phyloP scores from a whole-genome alignment of 1,140 invertebrate species.

The Heliconius hermathena region DNA sequence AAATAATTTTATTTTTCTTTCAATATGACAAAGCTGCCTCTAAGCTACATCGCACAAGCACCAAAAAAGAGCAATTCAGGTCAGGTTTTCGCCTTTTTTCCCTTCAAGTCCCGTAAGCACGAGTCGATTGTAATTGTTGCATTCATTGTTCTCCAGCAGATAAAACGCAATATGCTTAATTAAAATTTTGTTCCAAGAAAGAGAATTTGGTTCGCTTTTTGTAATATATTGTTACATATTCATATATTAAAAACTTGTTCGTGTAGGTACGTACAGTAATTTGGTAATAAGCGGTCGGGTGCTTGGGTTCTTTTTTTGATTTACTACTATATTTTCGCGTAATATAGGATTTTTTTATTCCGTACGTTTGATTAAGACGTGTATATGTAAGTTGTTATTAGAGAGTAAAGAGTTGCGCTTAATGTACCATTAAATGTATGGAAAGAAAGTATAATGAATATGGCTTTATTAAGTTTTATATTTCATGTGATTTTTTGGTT shows the following conservation, averaged over 20 bases:
- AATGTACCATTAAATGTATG: neutral
- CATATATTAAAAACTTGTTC: constrained; percentile 37
- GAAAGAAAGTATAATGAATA: neutral
- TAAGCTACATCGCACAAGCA: neutral
- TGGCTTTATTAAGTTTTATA: neutral
- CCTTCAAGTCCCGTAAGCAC: constrained; percentile 60
- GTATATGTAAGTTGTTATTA: neutral
- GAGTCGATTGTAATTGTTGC: constrained; percentile 68
- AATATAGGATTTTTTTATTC: neutral
- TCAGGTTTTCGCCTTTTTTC: constrained; percentile 57
- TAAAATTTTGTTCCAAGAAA: constrained; percentile 65
- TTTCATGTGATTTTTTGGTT: neutral
- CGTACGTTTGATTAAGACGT: neutral
- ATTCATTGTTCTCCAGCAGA: constrained; percentile 70
- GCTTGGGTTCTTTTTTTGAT: neutral
- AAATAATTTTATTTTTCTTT: neutral
- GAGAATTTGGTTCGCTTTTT: constrained; percentile 52
- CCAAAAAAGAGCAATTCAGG: constrained; percentile 55
- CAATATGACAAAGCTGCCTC: neutral
- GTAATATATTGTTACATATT: constrained; percentile 40
- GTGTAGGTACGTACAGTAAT: constrained; percentile 21
- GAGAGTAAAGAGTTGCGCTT: neutral
- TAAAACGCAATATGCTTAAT: constrained; percentile 68
- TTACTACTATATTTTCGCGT: constrained; percentile 14
- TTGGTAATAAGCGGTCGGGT: constrained; percentile 25